Percentiles rank a stretch among this genome's conserved stretches.
phyloP scores from a whole-genome alignment of 2,113 vertebrate genomes.

The Hemiscyllium ocellatum region DNA sequence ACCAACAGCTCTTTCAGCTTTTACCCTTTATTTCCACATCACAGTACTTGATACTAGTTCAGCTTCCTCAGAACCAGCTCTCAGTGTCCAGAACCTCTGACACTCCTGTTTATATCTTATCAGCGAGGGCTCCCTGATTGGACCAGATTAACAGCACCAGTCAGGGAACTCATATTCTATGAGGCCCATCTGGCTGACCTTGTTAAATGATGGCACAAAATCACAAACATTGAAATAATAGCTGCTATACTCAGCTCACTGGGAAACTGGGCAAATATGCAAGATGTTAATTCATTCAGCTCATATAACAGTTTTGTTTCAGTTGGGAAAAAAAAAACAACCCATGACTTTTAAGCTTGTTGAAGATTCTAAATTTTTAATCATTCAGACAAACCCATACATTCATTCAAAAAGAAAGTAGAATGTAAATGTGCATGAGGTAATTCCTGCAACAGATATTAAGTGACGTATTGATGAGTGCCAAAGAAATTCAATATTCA shows the following conservation, averaged over 20 bases:
- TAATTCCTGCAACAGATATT: background rate
- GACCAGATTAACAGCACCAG: too few relatives aligned
- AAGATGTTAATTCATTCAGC: background rate
- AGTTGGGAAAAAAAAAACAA: background rate
- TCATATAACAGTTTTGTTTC: background rate
- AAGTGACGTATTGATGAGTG: background rate
- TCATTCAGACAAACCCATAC: background rate
- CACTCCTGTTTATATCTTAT: too few relatives aligned
- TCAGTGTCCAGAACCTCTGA: too few relatives aligned
- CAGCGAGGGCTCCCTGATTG: too few relatives aligned
- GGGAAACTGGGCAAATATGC: background rate
- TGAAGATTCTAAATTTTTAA: background rate
- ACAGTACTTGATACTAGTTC: too few relatives aligned
- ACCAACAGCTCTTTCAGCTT: too few relatives aligned
- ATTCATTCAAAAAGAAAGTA: background rate
- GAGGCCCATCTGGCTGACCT: too few relatives aligned
- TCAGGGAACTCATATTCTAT: too few relatives aligned
- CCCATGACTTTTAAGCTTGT: background rate
- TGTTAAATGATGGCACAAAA: background rate
- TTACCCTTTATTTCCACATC: too few relatives aligned
- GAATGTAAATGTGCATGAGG: background rate
- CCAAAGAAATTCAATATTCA: background rate
- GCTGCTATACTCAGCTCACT: background rate
- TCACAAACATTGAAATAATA: conserved; percentile 10
- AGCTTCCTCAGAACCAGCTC: too few relatives aligned